These are phyloP conservation scores for Netelia virgata DNA, from an alignment of 2,888 invertebrate species.

Conservation along the genomic window DNA sequence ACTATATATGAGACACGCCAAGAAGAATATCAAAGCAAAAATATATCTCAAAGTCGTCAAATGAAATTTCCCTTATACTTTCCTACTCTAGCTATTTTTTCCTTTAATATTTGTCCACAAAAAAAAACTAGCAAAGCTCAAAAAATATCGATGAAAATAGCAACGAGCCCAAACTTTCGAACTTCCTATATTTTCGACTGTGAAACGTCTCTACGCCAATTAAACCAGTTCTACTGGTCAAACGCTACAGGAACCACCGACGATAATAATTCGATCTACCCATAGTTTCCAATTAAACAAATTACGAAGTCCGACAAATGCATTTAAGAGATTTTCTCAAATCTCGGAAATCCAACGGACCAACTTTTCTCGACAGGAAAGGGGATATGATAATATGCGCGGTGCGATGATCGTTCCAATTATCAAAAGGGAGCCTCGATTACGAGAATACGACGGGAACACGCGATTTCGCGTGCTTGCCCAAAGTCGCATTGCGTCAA, in stretches of 20 bases:
- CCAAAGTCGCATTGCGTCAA: slow-evolving; percentile 65
- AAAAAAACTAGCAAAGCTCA: no score
- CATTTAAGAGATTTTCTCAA: neutral
- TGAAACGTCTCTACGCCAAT: neutral
- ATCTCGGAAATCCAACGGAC: neutral
- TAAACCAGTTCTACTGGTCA: neutral
- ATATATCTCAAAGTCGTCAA: no score
- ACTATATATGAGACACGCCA: no score
- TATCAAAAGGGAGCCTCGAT: slow-evolving; percentile 2
- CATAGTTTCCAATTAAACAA: neutral
- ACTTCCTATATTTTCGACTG: neutral
- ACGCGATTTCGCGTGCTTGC: slow-evolving; percentile 66
- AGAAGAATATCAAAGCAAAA: no score
- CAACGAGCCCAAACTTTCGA: no score
- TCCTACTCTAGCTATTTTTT: no score
- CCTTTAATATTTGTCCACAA: no score
- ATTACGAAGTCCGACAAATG: neutral
- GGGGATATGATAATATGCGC: neutral
- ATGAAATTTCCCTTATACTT: no score
- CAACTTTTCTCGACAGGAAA: neutral
- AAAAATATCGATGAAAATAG: no score
- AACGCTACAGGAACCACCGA: neutral
- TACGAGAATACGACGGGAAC: slow-evolving; percentile 22
- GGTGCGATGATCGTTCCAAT: neutral
- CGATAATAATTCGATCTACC: neutral